Conservation (phyloP, 2,113 vertebrate species). For the Erpornis zantholeuca region DNA sequence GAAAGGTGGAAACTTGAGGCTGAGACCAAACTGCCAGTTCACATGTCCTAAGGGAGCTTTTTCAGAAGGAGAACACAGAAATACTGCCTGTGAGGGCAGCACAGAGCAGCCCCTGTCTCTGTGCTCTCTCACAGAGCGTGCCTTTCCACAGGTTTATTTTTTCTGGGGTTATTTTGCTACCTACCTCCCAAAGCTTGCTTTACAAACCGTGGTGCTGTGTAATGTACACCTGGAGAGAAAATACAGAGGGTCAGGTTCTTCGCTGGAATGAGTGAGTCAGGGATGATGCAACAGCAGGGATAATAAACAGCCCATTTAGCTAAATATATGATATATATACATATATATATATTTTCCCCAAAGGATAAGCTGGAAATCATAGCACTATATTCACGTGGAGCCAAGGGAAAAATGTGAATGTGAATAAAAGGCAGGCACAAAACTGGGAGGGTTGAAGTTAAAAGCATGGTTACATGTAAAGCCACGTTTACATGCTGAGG, state of each 20-base stretch:
- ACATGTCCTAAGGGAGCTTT: neutral
- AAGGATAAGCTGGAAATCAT: conserved; percentile 11
- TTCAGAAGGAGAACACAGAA: neutral
- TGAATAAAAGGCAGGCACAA: neutral
- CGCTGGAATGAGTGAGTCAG: neutral
- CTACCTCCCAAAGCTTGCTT: neutral
- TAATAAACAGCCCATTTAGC: neutral
- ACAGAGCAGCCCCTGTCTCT: conserved; percentile 9
- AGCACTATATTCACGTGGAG: neutral
- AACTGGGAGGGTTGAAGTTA: neutral
- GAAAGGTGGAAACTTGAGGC: neutral
- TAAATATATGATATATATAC: neutral
- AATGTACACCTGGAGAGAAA: neutral
- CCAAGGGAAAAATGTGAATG: neutral
- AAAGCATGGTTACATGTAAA: neutral
- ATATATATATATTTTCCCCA: neutral
- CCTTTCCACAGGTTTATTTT: conserved; percentile 27
- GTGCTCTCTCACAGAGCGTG: fast-evolving
- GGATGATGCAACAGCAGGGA: neutral
- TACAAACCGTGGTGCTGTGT: neutral
- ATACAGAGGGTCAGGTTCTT: neutral
- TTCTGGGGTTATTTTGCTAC: conserved; percentile 3
- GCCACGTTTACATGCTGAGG: neutral
- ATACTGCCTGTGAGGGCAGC: neutral
- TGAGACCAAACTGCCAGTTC: neutral